Percentiles rank a stretch among this genome's conserved stretches.
These are phyloP conservation scores for Osmerus eperlanus DNA, from an alignment of 2,113 vertebrate genomes.

Conservation along the genomic window DNA sequence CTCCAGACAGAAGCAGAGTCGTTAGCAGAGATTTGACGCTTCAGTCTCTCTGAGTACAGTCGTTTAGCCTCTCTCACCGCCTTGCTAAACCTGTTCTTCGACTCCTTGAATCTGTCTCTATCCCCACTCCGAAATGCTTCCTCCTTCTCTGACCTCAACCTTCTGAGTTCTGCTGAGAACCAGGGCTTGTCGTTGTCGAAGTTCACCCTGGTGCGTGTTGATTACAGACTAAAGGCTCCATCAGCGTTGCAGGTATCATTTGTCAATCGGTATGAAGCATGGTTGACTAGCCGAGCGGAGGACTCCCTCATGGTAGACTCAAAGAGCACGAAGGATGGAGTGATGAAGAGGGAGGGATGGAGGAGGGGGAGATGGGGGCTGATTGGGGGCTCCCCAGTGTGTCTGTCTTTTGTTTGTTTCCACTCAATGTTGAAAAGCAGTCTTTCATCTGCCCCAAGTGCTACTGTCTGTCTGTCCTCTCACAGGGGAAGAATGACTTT, in stretches of 20 bases:
- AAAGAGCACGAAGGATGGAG: slow-evolving; percentile 33
- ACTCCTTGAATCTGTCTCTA: no score
- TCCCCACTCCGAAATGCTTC: no score
- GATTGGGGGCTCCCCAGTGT: slow-evolving; percentile 30
- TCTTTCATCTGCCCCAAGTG: slow-evolving; percentile 59
- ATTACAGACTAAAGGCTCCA: not conserved
- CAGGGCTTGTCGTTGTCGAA: no score
- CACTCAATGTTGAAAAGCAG: slow-evolving; percentile 52
- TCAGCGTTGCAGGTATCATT: slow-evolving; percentile 24
- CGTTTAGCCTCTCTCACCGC: no score
- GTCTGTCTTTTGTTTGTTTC: slow-evolving; percentile 59
- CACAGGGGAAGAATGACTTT: slow-evolving; percentile 47
- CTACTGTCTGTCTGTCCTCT: slow-evolving; percentile 50
- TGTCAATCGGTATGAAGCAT: slow-evolving; percentile 31
- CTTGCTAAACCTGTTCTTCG: no score
- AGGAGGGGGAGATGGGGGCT: slow-evolving; percentile 28
- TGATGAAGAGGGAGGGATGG: slow-evolving; percentile 6
- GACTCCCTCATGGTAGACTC: slow-evolving; percentile 53
- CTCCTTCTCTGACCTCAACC: no score
- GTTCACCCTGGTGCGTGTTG: no score
- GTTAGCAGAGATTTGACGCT: no score
- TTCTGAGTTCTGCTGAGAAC: no score
- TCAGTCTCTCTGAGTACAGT: no score
- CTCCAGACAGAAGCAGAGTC: no score
- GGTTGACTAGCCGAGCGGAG: slow-evolving; percentile 52